Conservation (phyloP, 2,797 vertebrate species). For the Crenichthys baileyi region DNA sequence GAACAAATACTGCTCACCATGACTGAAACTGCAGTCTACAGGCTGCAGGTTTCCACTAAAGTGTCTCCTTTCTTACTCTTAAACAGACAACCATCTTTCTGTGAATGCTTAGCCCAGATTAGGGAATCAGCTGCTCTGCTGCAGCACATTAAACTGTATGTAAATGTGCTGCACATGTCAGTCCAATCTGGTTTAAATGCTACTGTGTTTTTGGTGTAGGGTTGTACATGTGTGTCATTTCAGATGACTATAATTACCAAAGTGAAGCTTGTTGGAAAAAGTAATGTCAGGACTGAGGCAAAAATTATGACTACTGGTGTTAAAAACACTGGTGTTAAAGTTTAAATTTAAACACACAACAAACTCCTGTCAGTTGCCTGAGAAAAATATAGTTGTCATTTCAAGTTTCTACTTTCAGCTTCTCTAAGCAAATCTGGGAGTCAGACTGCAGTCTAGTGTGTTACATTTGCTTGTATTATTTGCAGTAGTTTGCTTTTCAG, state of each 20-base stretch:
- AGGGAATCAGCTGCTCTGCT: not conserved
- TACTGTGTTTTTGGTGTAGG: not conserved
- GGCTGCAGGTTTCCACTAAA: not conserved
- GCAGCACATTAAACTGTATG: not conserved
- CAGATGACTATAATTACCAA: constrained; percentile 4
- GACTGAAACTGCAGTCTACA: not conserved
- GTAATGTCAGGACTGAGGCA: not conserved
- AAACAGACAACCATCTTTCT: not conserved
- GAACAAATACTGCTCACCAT: not conserved
- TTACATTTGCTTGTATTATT: not conserved
- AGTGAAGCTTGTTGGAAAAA: not conserved
- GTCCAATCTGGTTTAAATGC: not conserved
- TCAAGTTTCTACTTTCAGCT: not conserved
- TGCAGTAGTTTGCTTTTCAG: not conserved
- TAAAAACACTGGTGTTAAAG: not conserved
- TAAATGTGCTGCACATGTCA: constrained; percentile 4
- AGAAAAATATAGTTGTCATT: not conserved
- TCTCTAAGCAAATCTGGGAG: not conserved
- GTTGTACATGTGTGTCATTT: not conserved
- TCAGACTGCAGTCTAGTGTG: not conserved
- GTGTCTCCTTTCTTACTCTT: not conserved
- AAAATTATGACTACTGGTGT: not conserved
- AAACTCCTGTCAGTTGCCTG: not conserved
- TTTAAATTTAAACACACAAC: not conserved
- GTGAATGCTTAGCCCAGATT: not conserved